Percentiles rank a stretch among this genome's conserved stretches.
Evolutionary conservation across 2,113 vertebrate species (phyloP).

Genomic region (Cheirogaleus medius): DNA sequence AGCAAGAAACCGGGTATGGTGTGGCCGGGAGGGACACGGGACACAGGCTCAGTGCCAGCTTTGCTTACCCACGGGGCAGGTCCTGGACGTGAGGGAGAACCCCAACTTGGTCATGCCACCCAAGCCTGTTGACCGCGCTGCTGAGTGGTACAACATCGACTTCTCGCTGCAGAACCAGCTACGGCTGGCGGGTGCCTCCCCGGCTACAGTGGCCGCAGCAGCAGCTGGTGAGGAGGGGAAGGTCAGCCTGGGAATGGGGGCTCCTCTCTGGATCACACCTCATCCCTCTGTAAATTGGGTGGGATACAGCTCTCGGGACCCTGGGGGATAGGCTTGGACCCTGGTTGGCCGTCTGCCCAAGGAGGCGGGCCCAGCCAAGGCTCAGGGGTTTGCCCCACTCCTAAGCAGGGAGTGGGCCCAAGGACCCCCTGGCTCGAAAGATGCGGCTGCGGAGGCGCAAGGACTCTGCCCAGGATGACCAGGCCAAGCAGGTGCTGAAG

Average conservation of each 20-base stretch:
- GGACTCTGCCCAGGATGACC: conserved; percentile 95
- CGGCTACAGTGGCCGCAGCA: conserved; percentile 93
- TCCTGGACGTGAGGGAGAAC: conserved; percentile 97
- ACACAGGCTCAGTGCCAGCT: fast-evolving
- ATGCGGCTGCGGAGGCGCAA: conserved; percentile 95
- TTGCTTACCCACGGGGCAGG: conserved; percentile 77
- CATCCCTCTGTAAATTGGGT: not conserved
- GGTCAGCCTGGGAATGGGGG: fast-evolving
- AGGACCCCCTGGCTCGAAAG: conserved; percentile 94
- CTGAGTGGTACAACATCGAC: conserved; percentile 99
- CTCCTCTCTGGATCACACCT: not conserved
- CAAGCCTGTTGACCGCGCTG: conserved; percentile 90
- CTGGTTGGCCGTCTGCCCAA: not conserved
- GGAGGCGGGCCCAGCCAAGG: not conserved
- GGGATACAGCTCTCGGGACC: not conserved
- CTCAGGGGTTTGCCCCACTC: not conserved
- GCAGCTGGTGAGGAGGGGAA: conserved; percentile 82
- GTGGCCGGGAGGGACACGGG: no score
- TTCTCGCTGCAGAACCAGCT: conserved; percentile 99
- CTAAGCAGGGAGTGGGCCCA: conserved; percentile 81
- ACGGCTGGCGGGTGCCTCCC: conserved; percentile 94
- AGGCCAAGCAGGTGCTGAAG: conserved; percentile 98
- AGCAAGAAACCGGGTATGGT: not conserved
- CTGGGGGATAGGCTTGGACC: not conserved
- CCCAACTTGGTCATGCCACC: conserved; percentile 98